These are phyloP conservation scores for Cuculus canorus DNA, from an alignment of 2,797 vertebrate species.

Conservation along the genomic window DNA sequence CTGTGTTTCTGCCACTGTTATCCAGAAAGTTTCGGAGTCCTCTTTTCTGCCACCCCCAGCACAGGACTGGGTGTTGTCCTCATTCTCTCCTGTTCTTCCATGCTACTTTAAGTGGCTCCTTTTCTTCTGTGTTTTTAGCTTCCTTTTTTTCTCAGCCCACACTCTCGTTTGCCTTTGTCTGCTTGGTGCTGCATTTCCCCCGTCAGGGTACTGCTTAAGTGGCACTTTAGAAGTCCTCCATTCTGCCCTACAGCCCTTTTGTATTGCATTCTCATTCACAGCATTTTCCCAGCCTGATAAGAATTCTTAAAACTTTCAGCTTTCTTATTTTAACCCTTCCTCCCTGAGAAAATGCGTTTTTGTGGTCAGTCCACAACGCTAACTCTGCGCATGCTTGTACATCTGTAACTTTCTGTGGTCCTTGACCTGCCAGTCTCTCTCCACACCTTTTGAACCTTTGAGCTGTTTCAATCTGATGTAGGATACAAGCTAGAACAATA, in stretches of 20 bases:
- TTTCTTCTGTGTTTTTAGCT: background rate
- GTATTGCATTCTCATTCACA: background rate
- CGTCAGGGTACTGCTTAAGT: accelerated
- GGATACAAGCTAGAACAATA: background rate
- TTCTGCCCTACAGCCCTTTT: background rate
- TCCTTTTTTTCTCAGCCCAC: background rate
- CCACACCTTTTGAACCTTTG: background rate
- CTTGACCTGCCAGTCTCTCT: background rate
- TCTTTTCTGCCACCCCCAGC: background rate
- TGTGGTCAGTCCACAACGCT: background rate
- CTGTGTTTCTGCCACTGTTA: background rate
- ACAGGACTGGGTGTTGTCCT: background rate
- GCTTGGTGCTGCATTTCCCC: background rate
- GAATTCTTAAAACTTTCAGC: background rate
- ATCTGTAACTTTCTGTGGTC: background rate
- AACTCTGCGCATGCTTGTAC: background rate
- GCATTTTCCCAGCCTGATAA: background rate
- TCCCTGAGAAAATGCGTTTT: background rate
- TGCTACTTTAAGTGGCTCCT: background rate
- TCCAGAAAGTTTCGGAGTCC: background rate
- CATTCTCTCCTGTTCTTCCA: background rate
- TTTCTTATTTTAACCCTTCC: background rate
- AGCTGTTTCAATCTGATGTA: background rate
- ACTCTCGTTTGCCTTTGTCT: background rate
- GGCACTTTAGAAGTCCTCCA: background rate